Conservation (phyloP, 2,888 invertebrate genomes). For the Drosophila macrospina region DNA sequence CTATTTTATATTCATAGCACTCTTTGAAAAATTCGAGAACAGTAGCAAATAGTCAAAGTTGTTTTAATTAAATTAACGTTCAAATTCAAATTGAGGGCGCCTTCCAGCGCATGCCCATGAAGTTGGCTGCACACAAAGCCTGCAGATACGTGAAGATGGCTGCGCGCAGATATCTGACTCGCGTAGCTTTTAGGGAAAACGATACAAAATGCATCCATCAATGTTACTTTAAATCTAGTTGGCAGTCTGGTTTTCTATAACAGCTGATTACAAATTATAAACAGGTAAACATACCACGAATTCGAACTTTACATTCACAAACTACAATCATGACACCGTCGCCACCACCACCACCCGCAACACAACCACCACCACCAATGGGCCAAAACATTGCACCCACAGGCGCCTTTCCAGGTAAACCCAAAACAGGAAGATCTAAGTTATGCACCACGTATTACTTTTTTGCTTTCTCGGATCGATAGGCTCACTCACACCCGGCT, state of each 20-base stretch:
- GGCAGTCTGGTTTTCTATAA: conserved; percentile 14
- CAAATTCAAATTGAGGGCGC: conserved; percentile 21
- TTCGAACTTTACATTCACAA: not conserved
- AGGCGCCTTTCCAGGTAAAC: conserved; percentile 63
- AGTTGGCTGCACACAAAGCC: conserved; percentile 34
- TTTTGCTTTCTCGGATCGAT: conserved; percentile 5
- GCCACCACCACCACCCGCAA: conserved; percentile 23
- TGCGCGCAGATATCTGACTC: not conserved
- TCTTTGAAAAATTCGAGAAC: not conserved
- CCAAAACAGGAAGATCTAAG: not conserved
- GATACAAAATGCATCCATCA: not conserved
- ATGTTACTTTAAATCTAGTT: conserved; percentile 4
- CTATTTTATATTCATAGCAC: not conserved
- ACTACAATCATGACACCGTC: conserved; percentile 37
- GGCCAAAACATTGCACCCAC: conserved; percentile 64
- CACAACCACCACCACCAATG: conserved; percentile 58
- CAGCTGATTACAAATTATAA: conserved; percentile 27
- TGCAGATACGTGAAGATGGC: conserved; percentile 17
- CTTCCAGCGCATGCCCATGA: conserved; percentile 16
- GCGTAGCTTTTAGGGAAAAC: conserved; percentile 2
- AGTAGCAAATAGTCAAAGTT: not conserved
- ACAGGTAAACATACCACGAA: conserved; percentile 7
- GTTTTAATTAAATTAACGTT: conserved; percentile 52
- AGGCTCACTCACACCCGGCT: conserved; percentile 84
- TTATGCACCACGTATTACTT: conserved; percentile 15